Evolutionary conservation across 2,113 vertebrate genomes (phyloP).

Genomic region (Cyphomyrus discorhynchus): DNA sequence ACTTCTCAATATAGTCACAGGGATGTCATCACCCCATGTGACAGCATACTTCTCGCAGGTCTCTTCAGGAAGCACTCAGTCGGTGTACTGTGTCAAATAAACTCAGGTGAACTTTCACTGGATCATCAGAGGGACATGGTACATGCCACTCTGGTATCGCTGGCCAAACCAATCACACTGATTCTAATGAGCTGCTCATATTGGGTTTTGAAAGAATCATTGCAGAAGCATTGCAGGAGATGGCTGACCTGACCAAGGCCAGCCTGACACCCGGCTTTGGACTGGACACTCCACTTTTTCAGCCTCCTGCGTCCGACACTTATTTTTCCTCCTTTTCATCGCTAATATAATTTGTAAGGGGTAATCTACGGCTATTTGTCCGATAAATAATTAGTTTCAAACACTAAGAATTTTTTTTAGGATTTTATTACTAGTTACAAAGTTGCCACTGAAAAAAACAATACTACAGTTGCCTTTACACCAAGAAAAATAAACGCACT

Average conservation of each 20-base stretch:
- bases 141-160: background rate
- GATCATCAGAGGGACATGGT: background rate
- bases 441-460: background rate
- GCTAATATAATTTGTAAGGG: background rate
- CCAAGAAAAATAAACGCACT: background rate
- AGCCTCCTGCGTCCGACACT: background rate
- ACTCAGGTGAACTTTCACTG: conserved; percentile 2
- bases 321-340: background rate
- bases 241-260: background rate
- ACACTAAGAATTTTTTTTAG: background rate
- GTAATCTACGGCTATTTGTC: background rate
- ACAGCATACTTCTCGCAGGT: background rate
- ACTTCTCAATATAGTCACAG: background rate
- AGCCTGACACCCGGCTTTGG: no score
- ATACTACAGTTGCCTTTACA: background rate
- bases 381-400: background rate
- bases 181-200: background rate
- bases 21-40: background rate
- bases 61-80: background rate
- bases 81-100: background rate
- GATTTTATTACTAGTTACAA: background rate
- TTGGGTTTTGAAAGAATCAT: background rate
- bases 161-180: background rate
- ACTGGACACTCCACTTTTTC: background rate
- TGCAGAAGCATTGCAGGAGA: background rate